Evolutionary conservation across 2,113 vertebrate genomes (phyloP).

Genomic region (Numida meleagris): DNA sequence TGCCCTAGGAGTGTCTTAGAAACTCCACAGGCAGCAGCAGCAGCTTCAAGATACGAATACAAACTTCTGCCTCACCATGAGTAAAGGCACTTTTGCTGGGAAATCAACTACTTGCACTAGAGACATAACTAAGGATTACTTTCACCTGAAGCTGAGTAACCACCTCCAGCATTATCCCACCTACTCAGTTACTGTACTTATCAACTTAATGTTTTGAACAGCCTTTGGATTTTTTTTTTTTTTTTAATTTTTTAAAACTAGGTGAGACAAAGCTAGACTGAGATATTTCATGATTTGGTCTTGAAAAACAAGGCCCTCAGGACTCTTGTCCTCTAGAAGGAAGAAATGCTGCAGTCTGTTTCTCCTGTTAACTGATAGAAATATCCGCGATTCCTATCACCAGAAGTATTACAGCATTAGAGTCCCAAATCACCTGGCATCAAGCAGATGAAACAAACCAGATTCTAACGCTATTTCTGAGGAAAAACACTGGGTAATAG

Average conservation of each 20-base stretch:
- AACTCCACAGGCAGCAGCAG: slow-evolving; percentile 51
- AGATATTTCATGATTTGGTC: slow-evolving; percentile 25
- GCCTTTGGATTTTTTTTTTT: neutral
- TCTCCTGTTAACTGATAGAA: neutral
- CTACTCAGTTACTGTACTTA: neutral
- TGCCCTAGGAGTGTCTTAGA: neutral
- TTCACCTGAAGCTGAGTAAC: slow-evolving; percentile 35
- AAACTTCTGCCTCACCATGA: slow-evolving; percentile 58
- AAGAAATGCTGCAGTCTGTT: neutral
- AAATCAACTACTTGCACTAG: slow-evolving; percentile 58
- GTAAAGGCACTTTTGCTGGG: slow-evolving; percentile 65
- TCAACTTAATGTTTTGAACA: neutral
- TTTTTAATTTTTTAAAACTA: neutral
- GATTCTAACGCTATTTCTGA: slow-evolving; percentile 31
- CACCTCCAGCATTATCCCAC: slow-evolving; percentile 4
- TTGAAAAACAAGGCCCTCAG: slow-evolving; percentile 12
- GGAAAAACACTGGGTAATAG: slow-evolving; percentile 6
- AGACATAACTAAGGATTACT: slow-evolving; percentile 18
- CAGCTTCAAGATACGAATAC: slow-evolving; percentile 38
- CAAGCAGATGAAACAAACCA: neutral
- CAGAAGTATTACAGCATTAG: neutral
- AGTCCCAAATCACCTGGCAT: neutral
- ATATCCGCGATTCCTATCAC: neutral
- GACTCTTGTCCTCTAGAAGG: neutral
- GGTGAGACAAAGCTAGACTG: neutral